phyloP scores from a whole-genome alignment of 2,113 vertebrate genomes.

The Ovis canadensis region DNA sequence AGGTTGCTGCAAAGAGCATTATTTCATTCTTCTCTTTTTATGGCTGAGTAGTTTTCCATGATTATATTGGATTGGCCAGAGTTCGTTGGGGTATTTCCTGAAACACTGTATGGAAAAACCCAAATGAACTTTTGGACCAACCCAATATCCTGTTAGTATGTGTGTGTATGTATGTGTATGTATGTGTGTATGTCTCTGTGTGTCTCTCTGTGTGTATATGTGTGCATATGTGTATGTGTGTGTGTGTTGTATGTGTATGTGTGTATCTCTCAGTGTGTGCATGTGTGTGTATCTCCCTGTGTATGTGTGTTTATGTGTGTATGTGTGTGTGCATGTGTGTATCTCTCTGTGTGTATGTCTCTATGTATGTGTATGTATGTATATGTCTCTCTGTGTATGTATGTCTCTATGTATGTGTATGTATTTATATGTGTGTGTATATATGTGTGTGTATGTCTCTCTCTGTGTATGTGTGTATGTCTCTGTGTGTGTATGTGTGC shows the following conservation, averaged over 20 bases:
- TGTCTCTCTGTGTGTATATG: too few relatives aligned
- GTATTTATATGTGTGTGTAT: too few relatives aligned
- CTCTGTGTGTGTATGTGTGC: accelerated
- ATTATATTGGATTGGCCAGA: neutral
- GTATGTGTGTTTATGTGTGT: accelerated
- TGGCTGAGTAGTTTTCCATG: neutral
- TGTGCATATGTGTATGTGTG: too few relatives aligned
- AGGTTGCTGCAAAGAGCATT: neutral
- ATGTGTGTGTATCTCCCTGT: accelerated
- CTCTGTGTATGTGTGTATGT: too few relatives aligned
- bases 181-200: too few relatives aligned
- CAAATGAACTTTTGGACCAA: neutral
- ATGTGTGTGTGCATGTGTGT: too few relatives aligned
- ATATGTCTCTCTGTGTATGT: too few relatives aligned
- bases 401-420: accelerated
- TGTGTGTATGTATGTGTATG: accelerated
- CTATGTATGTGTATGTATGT: accelerated
- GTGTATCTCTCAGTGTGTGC: too few relatives aligned
- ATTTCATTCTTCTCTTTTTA: neutral
- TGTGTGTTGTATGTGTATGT: too few relatives aligned
- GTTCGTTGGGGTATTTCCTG: neutral
- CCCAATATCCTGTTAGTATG: neutral
- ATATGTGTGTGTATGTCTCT: too few relatives aligned
- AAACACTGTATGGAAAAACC: neutral
- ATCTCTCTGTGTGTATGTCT: too few relatives aligned